These are phyloP conservation scores for Actenoides hombroni DNA, from an alignment of 2,113 vertebrate species.

Conservation along the genomic window DNA sequence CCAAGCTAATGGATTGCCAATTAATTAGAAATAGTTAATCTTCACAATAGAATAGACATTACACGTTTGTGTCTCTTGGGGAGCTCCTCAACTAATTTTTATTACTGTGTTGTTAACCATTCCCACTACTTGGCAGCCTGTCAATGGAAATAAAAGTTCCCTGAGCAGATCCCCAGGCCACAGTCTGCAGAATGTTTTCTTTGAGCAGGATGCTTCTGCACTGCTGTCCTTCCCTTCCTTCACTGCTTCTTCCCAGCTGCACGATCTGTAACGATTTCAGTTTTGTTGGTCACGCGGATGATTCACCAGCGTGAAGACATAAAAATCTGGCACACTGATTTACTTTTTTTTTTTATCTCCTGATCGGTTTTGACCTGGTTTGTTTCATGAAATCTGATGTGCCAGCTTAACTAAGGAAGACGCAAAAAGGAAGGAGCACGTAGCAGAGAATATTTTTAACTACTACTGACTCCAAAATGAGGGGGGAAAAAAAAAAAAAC, in stretches of 20 bases:
- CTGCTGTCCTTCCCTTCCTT: background rate
- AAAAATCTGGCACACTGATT: background rate
- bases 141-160: slow-evolving; percentile 10
- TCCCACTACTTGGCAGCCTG: slow-evolving; percentile 22
- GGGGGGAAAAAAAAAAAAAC: background rate
- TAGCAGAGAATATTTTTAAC: background rate
- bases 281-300: background rate
- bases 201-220: background rate
- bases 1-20: slow-evolving; percentile 34
- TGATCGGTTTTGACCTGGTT: background rate
- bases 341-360: background rate
- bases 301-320: background rate
- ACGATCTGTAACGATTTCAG: background rate
- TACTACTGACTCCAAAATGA: background rate
- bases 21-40: slow-evolving; percentile 63
- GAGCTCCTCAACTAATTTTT: slow-evolving; percentile 48
- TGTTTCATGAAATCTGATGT: background rate
- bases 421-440: background rate
- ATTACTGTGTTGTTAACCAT: background rate
- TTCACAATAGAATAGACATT: slow-evolving; percentile 23
- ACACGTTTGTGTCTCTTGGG: background rate
- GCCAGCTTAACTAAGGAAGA: background rate
- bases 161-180: background rate
- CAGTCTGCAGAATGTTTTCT: background rate
- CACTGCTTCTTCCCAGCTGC: background rate